Percentiles rank a stretch among this genome's conserved stretches.
Conservation (phyloP, 2,888 invertebrate genomes). For the Neoitamus cyanurus region DNA sequence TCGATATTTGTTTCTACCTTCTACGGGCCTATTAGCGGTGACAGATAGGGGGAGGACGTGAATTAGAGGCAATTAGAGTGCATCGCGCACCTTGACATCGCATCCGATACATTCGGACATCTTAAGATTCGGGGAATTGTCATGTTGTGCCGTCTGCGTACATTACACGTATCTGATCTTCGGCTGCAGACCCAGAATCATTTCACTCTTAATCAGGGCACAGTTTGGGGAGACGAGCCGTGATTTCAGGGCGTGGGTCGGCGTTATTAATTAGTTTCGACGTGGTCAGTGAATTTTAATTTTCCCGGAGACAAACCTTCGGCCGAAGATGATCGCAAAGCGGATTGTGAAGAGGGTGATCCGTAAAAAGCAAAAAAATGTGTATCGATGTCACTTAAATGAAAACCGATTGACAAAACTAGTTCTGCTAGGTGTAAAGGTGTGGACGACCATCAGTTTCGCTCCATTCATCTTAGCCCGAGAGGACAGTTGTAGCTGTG, state of each 20-base stretch:
- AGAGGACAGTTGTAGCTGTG: neutral
- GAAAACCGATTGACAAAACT: slow-evolving; percentile 48
- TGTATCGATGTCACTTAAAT: slow-evolving; percentile 50
- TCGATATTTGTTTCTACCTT: slow-evolving; percentile 38
- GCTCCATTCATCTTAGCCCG: slow-evolving; percentile 24
- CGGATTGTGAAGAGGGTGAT: neutral
- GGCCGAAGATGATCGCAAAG: neutral
- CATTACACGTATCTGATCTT: slow-evolving; percentile 24
- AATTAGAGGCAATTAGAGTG: slow-evolving; percentile 46
- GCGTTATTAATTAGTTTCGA: slow-evolving; percentile 55
- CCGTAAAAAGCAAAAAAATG: neutral
- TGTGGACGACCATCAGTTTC: slow-evolving; percentile 38
- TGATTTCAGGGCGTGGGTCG: slow-evolving; percentile 53
- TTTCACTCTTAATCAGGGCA: slow-evolving; percentile 19
- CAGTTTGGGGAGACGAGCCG: slow-evolving; percentile 18
- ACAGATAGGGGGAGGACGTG: slow-evolving; percentile 35
- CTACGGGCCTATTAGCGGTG: slow-evolving; percentile 34
- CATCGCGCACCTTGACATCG: slow-evolving; percentile 23
- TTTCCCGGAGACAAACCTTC: slow-evolving; percentile 47
- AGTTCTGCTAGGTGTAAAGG: slow-evolving; percentile 50
- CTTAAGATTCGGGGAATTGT: slow-evolving; percentile 27
- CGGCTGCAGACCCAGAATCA: neutral
- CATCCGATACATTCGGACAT: neutral
- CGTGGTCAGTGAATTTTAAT: slow-evolving; percentile 56
- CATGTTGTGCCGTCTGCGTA: slow-evolving; percentile 10